phyloP scores from a whole-genome alignment of 2,888 invertebrate species.

The Rotaria socialis region DNA sequence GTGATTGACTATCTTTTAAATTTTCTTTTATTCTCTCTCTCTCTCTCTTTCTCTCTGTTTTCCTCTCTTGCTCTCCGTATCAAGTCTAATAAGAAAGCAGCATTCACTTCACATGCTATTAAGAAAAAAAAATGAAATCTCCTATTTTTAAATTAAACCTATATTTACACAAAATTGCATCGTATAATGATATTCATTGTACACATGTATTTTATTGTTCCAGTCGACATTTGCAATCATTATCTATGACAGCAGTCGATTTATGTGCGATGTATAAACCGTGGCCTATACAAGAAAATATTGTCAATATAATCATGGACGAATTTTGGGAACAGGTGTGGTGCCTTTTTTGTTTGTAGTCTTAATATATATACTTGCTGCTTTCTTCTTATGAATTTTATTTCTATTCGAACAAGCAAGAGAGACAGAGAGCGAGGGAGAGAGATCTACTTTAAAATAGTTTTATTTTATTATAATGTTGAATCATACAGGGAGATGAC shows the following conservation, averaged over 20 bases:
- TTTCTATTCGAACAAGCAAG: not conserved
- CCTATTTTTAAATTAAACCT: no score
- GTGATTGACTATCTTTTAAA: conserved; percentile 38
- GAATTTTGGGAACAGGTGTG: conserved; percentile 50
- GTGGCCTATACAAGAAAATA: conserved; percentile 49
- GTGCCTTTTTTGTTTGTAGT: not conserved
- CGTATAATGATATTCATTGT: no score
- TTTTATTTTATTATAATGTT: not conserved
- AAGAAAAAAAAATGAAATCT: no score
- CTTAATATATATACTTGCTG: not conserved
- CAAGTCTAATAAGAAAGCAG: not conserved
- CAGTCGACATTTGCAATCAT: not conserved
- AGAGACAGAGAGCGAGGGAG: not conserved
- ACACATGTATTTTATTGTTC: not conserved
- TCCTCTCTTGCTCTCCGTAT: not conserved
- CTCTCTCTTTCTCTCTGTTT: not conserved
- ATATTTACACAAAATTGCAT: no score
- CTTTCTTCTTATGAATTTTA: not conserved
- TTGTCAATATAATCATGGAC: conserved; percentile 50
- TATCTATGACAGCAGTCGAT: conserved; percentile 53
- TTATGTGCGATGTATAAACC: conserved; percentile 52
- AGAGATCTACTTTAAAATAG: not conserved
- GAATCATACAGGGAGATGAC: conserved; percentile 50
- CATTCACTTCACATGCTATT: not conserved
- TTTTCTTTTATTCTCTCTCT: not conserved